Conservation (phyloP, 2,888 invertebrate genomes). For the Miltochrista miniata region DNA sequence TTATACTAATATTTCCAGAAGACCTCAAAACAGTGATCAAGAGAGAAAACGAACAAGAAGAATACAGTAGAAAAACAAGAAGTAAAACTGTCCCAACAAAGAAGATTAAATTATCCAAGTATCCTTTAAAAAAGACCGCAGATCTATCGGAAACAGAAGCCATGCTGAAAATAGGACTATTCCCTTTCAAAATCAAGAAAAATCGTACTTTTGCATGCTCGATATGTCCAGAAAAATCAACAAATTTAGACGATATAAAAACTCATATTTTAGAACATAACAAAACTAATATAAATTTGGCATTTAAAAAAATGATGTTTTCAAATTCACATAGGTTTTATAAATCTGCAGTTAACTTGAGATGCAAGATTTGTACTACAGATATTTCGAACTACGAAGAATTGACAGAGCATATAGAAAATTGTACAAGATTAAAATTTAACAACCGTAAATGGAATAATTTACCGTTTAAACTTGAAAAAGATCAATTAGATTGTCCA, state of each 20-base stretch:
- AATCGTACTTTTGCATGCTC: slow-evolving; percentile 58
- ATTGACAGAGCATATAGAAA: slow-evolving; percentile 57
- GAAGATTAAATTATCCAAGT: slow-evolving; percentile 40
- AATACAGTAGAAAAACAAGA: slow-evolving; percentile 42
- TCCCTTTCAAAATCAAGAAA: slow-evolving; percentile 70
- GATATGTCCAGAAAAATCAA: slow-evolving; percentile 60
- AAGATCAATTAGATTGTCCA: slow-evolving; percentile 73
- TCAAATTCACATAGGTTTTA: slow-evolving; percentile 63
- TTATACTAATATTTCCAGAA: slow-evolving; percentile 45
- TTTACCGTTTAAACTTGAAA: slow-evolving; percentile 72
- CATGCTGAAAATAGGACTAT: slow-evolving; percentile 60
- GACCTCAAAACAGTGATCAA: slow-evolving; percentile 53
- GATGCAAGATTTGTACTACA: slow-evolving; percentile 67
- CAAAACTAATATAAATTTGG: slow-evolving; percentile 54
- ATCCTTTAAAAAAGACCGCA: slow-evolving; percentile 42
- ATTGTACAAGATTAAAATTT: slow-evolving; percentile 55
- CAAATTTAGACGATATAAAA: slow-evolving; percentile 58
- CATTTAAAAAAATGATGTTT: slow-evolving; percentile 69
- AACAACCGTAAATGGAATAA: slow-evolving; percentile 54
- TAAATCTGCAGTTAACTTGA: slow-evolving; percentile 43
- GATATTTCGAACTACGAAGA: slow-evolving; percentile 58
- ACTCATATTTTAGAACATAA: slow-evolving; percentile 58
- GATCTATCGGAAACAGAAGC: slow-evolving; percentile 56
- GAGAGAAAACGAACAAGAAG: slow-evolving; percentile 51
- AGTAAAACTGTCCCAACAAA: slow-evolving; percentile 23